Evolutionary conservation across 2,888 invertebrate genomes (phyloP).

Genomic region (Xestia rhomboidea): DNA sequence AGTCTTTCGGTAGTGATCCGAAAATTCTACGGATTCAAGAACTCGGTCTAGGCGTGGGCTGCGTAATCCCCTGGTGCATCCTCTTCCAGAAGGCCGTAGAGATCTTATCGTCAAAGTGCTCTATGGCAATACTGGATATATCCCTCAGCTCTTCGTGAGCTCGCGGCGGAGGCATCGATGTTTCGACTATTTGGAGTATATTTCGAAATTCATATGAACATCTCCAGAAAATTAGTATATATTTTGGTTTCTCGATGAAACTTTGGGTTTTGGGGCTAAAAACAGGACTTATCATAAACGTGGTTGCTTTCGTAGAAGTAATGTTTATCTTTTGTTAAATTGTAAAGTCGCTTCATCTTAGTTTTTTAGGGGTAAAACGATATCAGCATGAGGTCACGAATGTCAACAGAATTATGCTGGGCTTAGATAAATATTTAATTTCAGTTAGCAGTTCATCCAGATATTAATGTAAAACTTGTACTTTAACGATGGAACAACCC

Average conservation of each 20-base stretch:
- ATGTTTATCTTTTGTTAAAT: slow-evolving; percentile 2
- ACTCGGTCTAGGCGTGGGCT: slow-evolving; percentile 70
- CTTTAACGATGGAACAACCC: slow-evolving; percentile 21
- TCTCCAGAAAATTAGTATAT: background rate
- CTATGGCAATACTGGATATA: slow-evolving; percentile 98
- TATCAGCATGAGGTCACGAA: slow-evolving; percentile 55
- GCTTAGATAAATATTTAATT: slow-evolving; percentile 11
- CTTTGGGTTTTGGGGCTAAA: background rate
- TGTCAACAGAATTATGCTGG: slow-evolving; percentile 38
- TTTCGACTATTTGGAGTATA: slow-evolving; percentile 90
- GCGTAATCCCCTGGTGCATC: slow-evolving; percentile 77
- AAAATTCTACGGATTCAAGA: background rate
- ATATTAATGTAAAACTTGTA: slow-evolving; percentile 5
- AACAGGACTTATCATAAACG: background rate
- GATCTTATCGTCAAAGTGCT: slow-evolving; percentile 98
- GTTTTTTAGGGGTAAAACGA: slow-evolving; percentile 21
- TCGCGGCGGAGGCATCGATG: slow-evolving; percentile 91
- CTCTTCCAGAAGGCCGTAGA: slow-evolving; percentile 82
- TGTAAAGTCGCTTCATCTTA: slow-evolving; percentile 14
- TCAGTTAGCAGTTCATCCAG: slow-evolving; percentile 4
- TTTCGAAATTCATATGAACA: background rate
- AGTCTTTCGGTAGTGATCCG: background rate
- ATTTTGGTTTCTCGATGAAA: background rate
- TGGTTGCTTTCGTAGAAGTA: background rate
- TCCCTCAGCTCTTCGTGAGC: slow-evolving; percentile 96